Percentiles rank a stretch among this genome's conserved stretches.
Conservation (phyloP, 2,797 vertebrate species). For the Bradypus variegatus region DNA sequence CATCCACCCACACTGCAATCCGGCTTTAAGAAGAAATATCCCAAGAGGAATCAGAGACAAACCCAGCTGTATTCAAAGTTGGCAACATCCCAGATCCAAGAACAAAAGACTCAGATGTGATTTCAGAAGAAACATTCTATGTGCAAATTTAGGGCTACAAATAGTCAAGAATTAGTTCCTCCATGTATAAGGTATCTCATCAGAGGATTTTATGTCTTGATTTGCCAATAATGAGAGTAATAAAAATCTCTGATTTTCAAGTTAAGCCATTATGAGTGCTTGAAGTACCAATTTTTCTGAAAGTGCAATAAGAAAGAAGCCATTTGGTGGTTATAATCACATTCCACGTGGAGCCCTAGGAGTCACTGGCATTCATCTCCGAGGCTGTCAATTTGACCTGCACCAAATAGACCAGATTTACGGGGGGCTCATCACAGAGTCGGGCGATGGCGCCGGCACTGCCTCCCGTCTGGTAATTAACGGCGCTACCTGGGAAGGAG, state of each 20-base stretch:
- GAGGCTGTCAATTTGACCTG: slow-evolving; percentile 64
- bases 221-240: neutral
- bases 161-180: neutral
- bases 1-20: accelerated
- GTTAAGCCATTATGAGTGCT: neutral
- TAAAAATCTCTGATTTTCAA: slow-evolving; percentile 11
- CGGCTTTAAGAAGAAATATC: no score
- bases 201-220: neutral
- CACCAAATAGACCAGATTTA: slow-evolving; percentile 61
- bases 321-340: neutral
- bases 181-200: neutral
- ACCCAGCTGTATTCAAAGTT: accelerated
- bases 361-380: slow-evolving; percentile 50
- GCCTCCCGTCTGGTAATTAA: slow-evolving; percentile 60
- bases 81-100: neutral
- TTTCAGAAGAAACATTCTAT: neutral
- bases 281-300: slow-evolving; percentile 34
- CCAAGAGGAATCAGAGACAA: accelerated
- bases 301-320: neutral
- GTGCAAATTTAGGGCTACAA: neutral
- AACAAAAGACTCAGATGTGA: neutral
- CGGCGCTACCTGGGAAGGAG: neutral
- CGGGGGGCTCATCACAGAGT: slow-evolving; percentile 63
- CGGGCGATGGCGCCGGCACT: slow-evolving; percentile 44
- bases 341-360: neutral